These are phyloP conservation scores for Allolobophora icterica DNA, from an alignment of 2,888 invertebrate genomes.

Conservation along the genomic window DNA sequence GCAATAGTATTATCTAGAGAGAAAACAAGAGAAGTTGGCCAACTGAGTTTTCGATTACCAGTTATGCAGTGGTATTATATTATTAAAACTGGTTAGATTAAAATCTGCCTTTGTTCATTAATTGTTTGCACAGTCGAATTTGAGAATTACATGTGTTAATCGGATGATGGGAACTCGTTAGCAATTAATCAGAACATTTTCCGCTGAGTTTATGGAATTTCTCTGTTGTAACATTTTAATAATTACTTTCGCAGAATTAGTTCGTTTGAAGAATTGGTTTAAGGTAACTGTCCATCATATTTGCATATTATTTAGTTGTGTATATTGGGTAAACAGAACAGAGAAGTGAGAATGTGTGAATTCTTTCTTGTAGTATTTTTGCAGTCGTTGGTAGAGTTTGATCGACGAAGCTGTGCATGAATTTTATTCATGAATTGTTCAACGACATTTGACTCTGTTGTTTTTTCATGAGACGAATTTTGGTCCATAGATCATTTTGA, in stretches of 20 bases:
- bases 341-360: background rate
- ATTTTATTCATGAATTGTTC: no score
- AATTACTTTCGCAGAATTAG: background rate
- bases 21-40: background rate
- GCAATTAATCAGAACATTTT: background rate
- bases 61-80: background rate
- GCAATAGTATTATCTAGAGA: background rate
- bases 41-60: constrained; percentile 2
- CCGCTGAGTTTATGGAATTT: background rate
- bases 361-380: background rate
- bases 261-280: background rate
- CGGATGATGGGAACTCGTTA: background rate
- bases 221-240: background rate
- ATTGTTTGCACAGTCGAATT: background rate
- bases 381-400: no score
- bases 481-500: background rate
- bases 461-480: background rate
- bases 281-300: background rate
- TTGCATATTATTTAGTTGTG: background rate
- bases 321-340: background rate
- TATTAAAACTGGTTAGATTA: background rate
- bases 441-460: background rate
- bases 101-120: background rate
- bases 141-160: background rate
- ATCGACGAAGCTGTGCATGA: no score